Base-by-base conservation (phyloP, 2,888 invertebrate genomes). In the Drosophila diplacantha region DNA sequence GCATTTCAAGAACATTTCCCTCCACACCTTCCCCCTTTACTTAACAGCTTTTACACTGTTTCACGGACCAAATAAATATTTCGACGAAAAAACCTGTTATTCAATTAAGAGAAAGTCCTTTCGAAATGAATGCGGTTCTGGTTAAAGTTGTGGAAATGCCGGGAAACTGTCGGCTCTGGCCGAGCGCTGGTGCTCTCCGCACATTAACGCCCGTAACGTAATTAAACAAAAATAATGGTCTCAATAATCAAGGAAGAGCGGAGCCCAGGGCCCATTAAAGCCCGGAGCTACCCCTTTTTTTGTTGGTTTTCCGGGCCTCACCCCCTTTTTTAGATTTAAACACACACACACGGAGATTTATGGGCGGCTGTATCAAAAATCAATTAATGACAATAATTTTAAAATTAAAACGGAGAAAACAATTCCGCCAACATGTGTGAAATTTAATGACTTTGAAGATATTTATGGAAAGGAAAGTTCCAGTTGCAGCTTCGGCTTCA, bases 371-470 rank as follows among this genome's bases (percentile, higher is more conserved):
- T 81, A 84, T 84, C 85, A 84, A 84, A 84, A 84, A 84, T 84
- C 84, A 84, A 84, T 84, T 84, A 84, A 85, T 85, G 85, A 73
- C 80, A 84, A 84, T 84, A 84, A 84, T 84, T 84, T 84, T 78
- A 81, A 85, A 84, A 85, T 84, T 79, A 81, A 83, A 84, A 46
- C 29, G 5, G 44, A 46, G 44, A 46, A 44, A 46, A 79, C 76
- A 72, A 83, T 81, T 78, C 79, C 44, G 71, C 74, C 75, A 77
- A 72, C 85, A 83, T 85, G 85, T 84, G 83, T 81, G 80, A 83
- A 83, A 84, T 79, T 83, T 84, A 83, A 83, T 83, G 83, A 84
- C 85, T 83, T 81, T 80, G 85, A 83, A 83, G 83, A 83, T 80
- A 83, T 84, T 83, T 83, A 84, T 83, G 85, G 76, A 84, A 81